Evolutionary conservation across 2,888 invertebrate genomes (phyloP).

Genomic region (Xanthia icteritia): DNA sequence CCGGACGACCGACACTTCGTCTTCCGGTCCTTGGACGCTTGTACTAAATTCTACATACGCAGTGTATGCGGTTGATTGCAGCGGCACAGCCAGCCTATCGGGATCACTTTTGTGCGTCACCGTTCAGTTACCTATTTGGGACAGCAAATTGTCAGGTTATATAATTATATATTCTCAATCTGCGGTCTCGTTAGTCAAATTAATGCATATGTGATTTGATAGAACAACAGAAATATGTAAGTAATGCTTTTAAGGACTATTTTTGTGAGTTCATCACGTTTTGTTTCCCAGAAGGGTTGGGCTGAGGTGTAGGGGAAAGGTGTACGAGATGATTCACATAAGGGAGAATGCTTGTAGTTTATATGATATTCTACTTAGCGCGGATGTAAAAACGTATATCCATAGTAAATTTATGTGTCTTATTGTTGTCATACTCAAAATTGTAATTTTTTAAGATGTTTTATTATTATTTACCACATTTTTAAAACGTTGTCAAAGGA

Average conservation of each 20-base stretch:
- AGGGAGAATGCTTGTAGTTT: too few species aligned
- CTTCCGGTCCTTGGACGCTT: not conserved
- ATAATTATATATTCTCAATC: not conserved
- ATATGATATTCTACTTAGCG: too few species aligned
- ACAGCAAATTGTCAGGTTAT: not conserved
- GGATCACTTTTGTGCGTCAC: too few species aligned
- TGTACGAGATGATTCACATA: too few species aligned
- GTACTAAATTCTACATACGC: slow-evolving; percentile 6
- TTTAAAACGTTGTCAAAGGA: too few species aligned
- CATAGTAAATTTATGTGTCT: too few species aligned
- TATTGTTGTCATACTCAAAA: too few species aligned
- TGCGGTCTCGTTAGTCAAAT: not conserved
- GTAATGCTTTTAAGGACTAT: not conserved
- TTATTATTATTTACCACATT: too few species aligned
- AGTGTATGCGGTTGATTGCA: not conserved
- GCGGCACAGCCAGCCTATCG: not conserved
- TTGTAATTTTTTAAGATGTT: too few species aligned
- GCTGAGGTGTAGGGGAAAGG: too few species aligned
- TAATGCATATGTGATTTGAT: not conserved
- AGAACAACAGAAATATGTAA: not conserved
- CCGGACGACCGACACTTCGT: not conserved
- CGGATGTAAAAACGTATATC: too few species aligned
- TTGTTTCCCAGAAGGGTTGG: too few species aligned
- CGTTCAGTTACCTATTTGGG: not conserved
- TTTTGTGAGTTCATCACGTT: not conserved